These are phyloP conservation scores for Triplophysa yarkandensis DNA, from an alignment of 2,797 vertebrate genomes.

Conservation along the genomic window DNA sequence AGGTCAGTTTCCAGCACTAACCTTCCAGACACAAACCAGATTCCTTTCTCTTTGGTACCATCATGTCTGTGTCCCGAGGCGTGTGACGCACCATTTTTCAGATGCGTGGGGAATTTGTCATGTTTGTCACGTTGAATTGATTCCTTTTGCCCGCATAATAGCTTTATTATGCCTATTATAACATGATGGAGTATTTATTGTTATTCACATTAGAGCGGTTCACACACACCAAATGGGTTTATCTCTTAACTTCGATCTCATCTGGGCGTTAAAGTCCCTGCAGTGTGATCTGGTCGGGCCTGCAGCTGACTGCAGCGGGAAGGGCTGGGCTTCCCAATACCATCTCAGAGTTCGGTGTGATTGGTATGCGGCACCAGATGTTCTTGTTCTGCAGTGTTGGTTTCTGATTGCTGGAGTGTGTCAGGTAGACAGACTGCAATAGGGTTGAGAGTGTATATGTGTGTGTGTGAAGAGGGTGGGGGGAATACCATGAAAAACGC, in stretches of 20 bases:
- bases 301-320: slow-evolving; percentile 52
- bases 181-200: neutral
- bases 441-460: slow-evolving; percentile 58
- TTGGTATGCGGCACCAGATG: slow-evolving; percentile 72
- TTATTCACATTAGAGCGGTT: neutral
- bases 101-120: slow-evolving; percentile 6
- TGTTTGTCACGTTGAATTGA: slow-evolving; percentile 15
- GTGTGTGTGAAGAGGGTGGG: slow-evolving; percentile 7
- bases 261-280: slow-evolving; percentile 1
- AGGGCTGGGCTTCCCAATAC: slow-evolving; percentile 2
- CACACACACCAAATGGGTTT: neutral
- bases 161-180: neutral
- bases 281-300: neutral
- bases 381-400: slow-evolving; percentile 75
- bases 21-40: slow-evolving; percentile 16
- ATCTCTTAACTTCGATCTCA: neutral
- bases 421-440: slow-evolving; percentile 70
- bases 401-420: slow-evolving; percentile 69
- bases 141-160: slow-evolving; percentile 9
- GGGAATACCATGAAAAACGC: slow-evolving; percentile 45
- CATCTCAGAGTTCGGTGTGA: slow-evolving; percentile 52
- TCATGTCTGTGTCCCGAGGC: slow-evolving; percentile 8
- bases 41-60: neutral
- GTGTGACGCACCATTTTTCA: slow-evolving; percentile 23
- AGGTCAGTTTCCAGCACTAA: slow-evolving; percentile 12